A percentile compares a stretch with the other conserved stretches of the same genome.
Conservation (phyloP, 2,888 invertebrate genomes). For the Nephrotoma flavescens region DNA sequence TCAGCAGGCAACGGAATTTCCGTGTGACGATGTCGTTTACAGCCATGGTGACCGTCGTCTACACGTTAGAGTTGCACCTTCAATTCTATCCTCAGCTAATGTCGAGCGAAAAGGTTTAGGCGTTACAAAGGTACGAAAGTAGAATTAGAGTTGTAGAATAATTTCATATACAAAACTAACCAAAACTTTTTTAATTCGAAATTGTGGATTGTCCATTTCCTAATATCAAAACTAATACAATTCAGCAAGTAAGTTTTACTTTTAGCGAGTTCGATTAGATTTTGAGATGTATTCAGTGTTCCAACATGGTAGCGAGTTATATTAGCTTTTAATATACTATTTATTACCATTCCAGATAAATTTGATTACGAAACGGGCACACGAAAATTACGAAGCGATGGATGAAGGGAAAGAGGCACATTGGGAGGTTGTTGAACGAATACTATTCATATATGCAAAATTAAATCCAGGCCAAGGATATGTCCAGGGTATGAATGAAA, state of each 20-base stretch:
- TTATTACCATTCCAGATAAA: constrained; percentile 36
- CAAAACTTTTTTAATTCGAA: not conserved
- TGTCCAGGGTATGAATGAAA: constrained; percentile 99
- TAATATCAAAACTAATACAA: constrained; percentile 3
- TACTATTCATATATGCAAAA: constrained; percentile 94
- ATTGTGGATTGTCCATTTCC: not conserved
- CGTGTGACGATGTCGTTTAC: constrained; percentile 66
- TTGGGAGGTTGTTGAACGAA: constrained; percentile 96
- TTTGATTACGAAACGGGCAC: constrained; percentile 59
- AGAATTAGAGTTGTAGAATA: not conserved
- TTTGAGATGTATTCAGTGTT: not conserved
- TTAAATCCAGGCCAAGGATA: constrained; percentile 94
- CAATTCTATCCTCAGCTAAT: constrained; percentile 72
- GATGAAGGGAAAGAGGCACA: constrained; percentile 88
- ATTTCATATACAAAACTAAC: not conserved
- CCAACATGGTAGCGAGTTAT: not conserved
- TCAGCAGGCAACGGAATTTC: constrained; percentile 84
- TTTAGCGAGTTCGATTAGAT: not conserved
- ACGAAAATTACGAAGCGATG: constrained; percentile 68
- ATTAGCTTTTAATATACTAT: not conserved
- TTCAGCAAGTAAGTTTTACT: constrained; percentile 9
- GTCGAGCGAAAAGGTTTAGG: constrained; percentile 80
- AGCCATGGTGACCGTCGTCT: constrained; percentile 70
- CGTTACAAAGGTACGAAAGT: constrained; percentile 59
- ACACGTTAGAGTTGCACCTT: constrained; percentile 77